A percentile compares a stretch with the other conserved stretches of the same genome.
Conservation (phyloP, 2,113 vertebrate species). For the Synodontis membranacea region DNA sequence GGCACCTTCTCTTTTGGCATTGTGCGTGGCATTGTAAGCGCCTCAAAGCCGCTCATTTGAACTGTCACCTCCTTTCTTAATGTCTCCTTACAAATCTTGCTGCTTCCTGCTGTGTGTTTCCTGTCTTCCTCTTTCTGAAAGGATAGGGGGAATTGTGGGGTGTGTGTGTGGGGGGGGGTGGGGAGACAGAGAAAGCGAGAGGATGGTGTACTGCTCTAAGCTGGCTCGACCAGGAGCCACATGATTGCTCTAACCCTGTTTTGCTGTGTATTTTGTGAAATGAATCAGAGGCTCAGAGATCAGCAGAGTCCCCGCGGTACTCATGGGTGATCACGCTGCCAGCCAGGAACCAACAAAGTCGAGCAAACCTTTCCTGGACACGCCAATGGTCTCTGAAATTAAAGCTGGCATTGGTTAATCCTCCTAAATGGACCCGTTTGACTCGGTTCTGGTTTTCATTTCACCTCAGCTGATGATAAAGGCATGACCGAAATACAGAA, state of each 20-base stretch:
- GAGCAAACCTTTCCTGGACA: slow-evolving; percentile 73
- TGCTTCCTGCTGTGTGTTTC: slow-evolving; percentile 62
- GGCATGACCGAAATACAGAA: slow-evolving; percentile 77
- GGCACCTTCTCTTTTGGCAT: slow-evolving; percentile 51
- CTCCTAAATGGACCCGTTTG: slow-evolving; percentile 75
- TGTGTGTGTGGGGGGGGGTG: neutral
- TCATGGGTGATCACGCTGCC: slow-evolving; percentile 64
- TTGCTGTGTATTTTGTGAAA: slow-evolving; percentile 66
- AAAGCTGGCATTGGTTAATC: slow-evolving; percentile 78
- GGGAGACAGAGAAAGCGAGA: slow-evolving; percentile 1
- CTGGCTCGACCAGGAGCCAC: slow-evolving; percentile 59
- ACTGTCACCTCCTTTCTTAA: slow-evolving; percentile 66
- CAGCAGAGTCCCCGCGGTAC: slow-evolving; percentile 67
- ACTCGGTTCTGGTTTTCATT: slow-evolving; percentile 78
- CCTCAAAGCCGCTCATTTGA: slow-evolving; percentile 60
- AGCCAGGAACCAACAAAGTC: slow-evolving; percentile 72
- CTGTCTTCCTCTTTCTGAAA: slow-evolving; percentile 56
- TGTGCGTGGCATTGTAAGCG: slow-evolving; percentile 48
- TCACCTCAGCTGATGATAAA: slow-evolving; percentile 78
- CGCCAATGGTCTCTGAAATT: slow-evolving; percentile 84
- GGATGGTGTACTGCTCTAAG: slow-evolving; percentile 58
- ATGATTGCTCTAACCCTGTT: slow-evolving; percentile 54
- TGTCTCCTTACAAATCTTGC: slow-evolving; percentile 67
- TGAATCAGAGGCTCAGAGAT: slow-evolving; percentile 70
- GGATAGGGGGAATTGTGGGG: neutral